These are phyloP conservation scores for Mechanitis mazaeus DNA, from an alignment of 2,888 invertebrate genomes.

Conservation along the genomic window DNA sequence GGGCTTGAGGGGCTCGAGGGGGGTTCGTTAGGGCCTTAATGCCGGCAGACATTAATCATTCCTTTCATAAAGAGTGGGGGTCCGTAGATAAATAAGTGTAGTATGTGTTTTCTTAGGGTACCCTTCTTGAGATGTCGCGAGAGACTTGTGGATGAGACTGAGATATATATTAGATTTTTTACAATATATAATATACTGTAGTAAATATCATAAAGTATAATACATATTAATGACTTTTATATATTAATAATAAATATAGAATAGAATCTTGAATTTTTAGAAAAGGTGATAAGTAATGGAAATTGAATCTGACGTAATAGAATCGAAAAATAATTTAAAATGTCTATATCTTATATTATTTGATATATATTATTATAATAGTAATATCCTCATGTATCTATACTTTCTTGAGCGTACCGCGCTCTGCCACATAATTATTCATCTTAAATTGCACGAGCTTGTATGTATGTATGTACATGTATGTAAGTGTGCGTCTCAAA, in stretches of 20 bases:
- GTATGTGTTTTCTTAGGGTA: slow-evolving; percentile 76
- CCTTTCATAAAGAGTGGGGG: slow-evolving; percentile 76
- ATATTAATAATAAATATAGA: no score
- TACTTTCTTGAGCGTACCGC: slow-evolving; percentile 54
- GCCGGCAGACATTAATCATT: slow-evolving; percentile 76
- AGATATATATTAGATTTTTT: not conserved
- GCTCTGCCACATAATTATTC: slow-evolving; percentile 76
- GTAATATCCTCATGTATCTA: slow-evolving; percentile 41
- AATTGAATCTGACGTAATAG: no score
- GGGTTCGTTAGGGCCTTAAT: slow-evolving; percentile 72
- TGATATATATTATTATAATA: no score
- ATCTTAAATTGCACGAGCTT: slow-evolving; percentile 73
- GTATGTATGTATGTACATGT: slow-evolving; percentile 42
- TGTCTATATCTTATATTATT: no score
- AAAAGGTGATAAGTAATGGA: no score
- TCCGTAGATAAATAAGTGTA: slow-evolving; percentile 76
- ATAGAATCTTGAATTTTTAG: no score
- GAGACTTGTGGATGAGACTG: slow-evolving; percentile 43
- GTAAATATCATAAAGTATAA: no score
- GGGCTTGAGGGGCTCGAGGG: slow-evolving; percentile 27
- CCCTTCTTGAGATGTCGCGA: slow-evolving; percentile 59
- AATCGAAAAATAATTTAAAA: no score
- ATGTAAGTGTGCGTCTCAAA: slow-evolving; percentile 43
- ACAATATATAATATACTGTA: no score
- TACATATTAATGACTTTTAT: no score